Base-by-base conservation (phyloP, 2,113 vertebrate species). In the Zosterops lateralis region DNA sequence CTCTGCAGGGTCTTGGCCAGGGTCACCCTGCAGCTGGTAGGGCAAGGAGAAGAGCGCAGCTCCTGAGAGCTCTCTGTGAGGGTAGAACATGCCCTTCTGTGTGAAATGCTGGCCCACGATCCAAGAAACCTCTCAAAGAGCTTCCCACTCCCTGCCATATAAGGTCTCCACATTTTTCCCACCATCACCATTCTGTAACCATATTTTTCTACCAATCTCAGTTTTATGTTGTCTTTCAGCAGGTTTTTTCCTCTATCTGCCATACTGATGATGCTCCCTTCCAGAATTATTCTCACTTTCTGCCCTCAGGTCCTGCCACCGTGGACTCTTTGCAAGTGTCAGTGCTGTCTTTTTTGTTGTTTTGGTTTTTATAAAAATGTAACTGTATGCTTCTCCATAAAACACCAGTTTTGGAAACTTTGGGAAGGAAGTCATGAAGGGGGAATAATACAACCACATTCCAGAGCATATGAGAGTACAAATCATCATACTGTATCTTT, bases 111-210 rank as follows among this genome's bases (percentile, higher is more conserved):
- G 19, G 70, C 32, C 48, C 57, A 3, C 4, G 0, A 57, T 24
- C 66, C 87, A 64, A 61, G 48, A 91, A 85, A 87, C 90, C 89
- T 89, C 81, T 71, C 71, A 14, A 42, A 45, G 7, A 79, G 90
- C 45, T 93, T 92, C 70, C 68, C 40, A 22, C 47, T 81, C 83
- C 31, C 51, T 48, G 19, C 28, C 40, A 38, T 13, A 1, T 17
- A 44, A 58, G 20, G 18, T 36, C 44, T 31, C 21, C n/a, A 21
- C 3, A 0, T 51, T 89, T 86, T 75, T 34, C 73, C 80, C 72
- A 89, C 70, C 10, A 16, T 14, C 40, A 15, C 18, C n/a, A 25
- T 73, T 66, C 53, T 44, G 36, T 80, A 10, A 54, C 8, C 17
- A 10, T 8, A 0, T 85, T 74, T 68, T 83, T 56, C 58, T 14